phyloP scores from a whole-genome alignment of 2,888 invertebrate genomes.

The Panorpa germanica region DNA sequence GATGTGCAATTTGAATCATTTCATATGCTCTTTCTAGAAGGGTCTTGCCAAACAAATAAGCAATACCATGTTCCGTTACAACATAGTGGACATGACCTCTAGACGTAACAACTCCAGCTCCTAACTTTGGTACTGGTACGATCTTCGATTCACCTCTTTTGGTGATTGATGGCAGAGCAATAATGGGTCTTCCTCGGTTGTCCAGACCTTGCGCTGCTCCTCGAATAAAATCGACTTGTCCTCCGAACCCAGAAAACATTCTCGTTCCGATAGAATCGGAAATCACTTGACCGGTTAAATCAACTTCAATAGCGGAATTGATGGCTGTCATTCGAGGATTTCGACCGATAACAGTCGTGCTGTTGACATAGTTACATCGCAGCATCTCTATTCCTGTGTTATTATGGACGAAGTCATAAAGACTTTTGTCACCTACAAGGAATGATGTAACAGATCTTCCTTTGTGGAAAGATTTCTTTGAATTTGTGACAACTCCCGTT shows the following conservation, averaged over 20 bases:
- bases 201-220: slow-evolving; percentile 75
- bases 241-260: slow-evolving; percentile 71
- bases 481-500: slow-evolving; percentile 78
- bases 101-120: slow-evolving; percentile 86
- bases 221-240: slow-evolving; percentile 85
- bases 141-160: slow-evolving; percentile 72
- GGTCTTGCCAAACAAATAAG: slow-evolving; percentile 74
- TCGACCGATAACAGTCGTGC: slow-evolving; percentile 57
- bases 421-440: slow-evolving; percentile 66
- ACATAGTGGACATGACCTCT: slow-evolving; percentile 86
- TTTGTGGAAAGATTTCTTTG: slow-evolving; percentile 57
- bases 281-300: slow-evolving; percentile 83
- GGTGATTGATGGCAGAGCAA: slow-evolving; percentile 68
- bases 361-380: slow-evolving; percentile 77
- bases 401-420: slow-evolving; percentile 87
- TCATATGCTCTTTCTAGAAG: slow-evolving; percentile 78
- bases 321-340: slow-evolving; percentile 91
- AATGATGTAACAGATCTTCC: slow-evolving; percentile 89
- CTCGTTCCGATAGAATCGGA: slow-evolving; percentile 77
- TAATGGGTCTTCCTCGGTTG: slow-evolving; percentile 78
- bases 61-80: slow-evolving; percentile 85
- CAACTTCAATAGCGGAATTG: slow-evolving; percentile 88
- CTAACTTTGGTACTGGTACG: slow-evolving; percentile 61
- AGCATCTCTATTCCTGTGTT: slow-evolving; percentile 91
- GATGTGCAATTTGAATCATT: slow-evolving; percentile 77